Conservation (phyloP, 2,113 vertebrate species). For the Hydrochoerus hydrochaeris region DNA sequence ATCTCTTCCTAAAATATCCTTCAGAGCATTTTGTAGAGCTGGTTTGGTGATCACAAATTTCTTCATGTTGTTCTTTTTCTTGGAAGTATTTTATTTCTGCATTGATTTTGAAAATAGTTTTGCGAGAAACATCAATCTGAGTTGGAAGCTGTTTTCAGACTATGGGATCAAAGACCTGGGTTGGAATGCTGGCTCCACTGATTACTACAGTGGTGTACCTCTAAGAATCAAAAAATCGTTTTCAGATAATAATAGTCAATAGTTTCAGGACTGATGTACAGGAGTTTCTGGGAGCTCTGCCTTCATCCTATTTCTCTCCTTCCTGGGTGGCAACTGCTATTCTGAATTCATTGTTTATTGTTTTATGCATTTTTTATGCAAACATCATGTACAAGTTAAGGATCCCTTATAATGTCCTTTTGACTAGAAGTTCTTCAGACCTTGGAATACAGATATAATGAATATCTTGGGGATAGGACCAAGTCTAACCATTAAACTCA, state of each 20-base stretch:
- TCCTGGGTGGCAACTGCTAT: background rate
- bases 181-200: background rate
- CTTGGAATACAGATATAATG: background rate
- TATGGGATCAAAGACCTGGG: background rate
- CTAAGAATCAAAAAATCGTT: background rate
- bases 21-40: no score
- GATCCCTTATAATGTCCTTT: background rate
- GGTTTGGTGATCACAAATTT: no score
- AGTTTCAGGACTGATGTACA: background rate
- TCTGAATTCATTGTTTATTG: background rate
- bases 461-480: background rate
- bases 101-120: no score
- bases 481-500: background rate
- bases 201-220: background rate
- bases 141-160: background rate
- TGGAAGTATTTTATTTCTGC: no score
- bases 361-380: constrained; percentile 9
- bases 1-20: no score
- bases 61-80: no score
- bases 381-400: background rate
- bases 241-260: background rate
- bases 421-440: background rate
- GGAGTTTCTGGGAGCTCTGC: background rate
- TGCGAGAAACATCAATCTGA: no score
- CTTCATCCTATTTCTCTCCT: background rate